These are phyloP conservation scores for Drosophila varians DNA, from an alignment of 1,140 invertebrate genomes.

Conservation along the genomic window DNA sequence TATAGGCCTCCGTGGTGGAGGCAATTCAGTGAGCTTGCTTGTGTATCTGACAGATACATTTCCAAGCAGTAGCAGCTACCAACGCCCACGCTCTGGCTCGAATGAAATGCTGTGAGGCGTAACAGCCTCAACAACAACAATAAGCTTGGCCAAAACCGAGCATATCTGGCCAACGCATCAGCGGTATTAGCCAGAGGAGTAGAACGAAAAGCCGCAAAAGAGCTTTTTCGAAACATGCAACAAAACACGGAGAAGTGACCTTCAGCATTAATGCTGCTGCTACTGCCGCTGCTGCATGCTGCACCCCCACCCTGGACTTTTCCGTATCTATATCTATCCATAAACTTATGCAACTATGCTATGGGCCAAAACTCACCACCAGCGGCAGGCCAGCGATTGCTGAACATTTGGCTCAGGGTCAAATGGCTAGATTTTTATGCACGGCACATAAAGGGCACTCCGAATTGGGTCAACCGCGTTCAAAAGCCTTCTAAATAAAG, in stretches of 20 bases:
- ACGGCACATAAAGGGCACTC: constrained; percentile 35
- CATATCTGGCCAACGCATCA: constrained; percentile 54
- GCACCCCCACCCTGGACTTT: background rate
- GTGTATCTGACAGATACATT: constrained; percentile 68
- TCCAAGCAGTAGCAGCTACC: constrained; percentile 14
- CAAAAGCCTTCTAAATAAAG: constrained; percentile 9
- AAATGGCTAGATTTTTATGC: constrained; percentile 64
- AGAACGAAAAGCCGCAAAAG: constrained; percentile 54
- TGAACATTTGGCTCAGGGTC: constrained; percentile 77
- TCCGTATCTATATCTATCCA: constrained; percentile 26
- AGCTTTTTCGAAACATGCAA: constrained; percentile 62
- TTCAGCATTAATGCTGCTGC: constrained; percentile 50
- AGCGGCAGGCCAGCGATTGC: constrained; percentile 50
- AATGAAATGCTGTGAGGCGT: constrained; percentile 61
- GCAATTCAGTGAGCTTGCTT: constrained; percentile 27
- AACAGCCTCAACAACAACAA: constrained; percentile 33
- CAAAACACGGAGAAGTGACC: constrained; percentile 63
- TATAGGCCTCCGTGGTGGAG: too few species aligned
- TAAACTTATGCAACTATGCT: constrained; percentile 6
- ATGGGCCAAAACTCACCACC: constrained; percentile 52
- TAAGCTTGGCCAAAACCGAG: constrained; percentile 16
- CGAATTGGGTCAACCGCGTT: constrained; percentile 59
- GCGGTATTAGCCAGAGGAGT: constrained; percentile 30
- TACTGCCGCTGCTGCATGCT: constrained; percentile 9
- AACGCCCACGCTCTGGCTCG: constrained; percentile 22